Percentiles rank a stretch among this genome's conserved stretches.
These are phyloP conservation scores for Meleagris gallopavo DNA, from an alignment of 2,113 vertebrate genomes.

Conservation along the genomic window DNA sequence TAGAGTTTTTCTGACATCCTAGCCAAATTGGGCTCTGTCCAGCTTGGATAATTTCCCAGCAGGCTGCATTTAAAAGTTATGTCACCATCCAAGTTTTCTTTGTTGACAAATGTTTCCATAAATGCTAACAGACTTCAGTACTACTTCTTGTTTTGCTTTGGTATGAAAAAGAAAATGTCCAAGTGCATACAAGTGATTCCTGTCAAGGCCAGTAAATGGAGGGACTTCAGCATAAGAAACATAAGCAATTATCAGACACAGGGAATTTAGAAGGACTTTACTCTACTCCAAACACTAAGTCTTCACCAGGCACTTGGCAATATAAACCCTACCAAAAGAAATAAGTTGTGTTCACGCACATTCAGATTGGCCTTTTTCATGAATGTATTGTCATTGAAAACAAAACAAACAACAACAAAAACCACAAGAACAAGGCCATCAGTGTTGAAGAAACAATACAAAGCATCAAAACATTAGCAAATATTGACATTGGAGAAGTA, in stretches of 20 bases:
- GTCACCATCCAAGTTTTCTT: conserved; percentile 42
- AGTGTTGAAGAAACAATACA: not conserved
- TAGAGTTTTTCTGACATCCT: conserved; percentile 42
- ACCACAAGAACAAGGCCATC: not conserved
- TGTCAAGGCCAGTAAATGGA: not conserved
- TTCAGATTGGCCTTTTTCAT: conserved; percentile 29
- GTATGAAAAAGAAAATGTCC: not conserved
- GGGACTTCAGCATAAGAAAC: not conserved
- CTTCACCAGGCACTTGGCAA: conserved; percentile 34
- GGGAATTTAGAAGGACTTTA: not conserved
- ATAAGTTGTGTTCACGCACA: not conserved
- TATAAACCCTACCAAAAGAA: not conserved
- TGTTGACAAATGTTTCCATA: conserved; percentile 75
- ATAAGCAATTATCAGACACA: not conserved
- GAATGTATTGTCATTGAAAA: not conserved
- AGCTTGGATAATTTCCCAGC: conserved; percentile 69
- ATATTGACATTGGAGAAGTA: not conserved
- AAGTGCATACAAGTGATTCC: conserved; percentile 39
- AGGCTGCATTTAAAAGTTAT: conserved; percentile 65
- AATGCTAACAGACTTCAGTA: conserved; percentile 68
- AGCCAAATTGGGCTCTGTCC: conserved; percentile 53
- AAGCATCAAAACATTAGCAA: not conserved
- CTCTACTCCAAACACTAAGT: not conserved
- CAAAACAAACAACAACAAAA: not conserved
- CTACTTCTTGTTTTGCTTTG: conserved; percentile 59